These are phyloP conservation scores for Alloplasta piceator DNA, from an alignment of 2,888 invertebrate species.

Conservation along the genomic window DNA sequence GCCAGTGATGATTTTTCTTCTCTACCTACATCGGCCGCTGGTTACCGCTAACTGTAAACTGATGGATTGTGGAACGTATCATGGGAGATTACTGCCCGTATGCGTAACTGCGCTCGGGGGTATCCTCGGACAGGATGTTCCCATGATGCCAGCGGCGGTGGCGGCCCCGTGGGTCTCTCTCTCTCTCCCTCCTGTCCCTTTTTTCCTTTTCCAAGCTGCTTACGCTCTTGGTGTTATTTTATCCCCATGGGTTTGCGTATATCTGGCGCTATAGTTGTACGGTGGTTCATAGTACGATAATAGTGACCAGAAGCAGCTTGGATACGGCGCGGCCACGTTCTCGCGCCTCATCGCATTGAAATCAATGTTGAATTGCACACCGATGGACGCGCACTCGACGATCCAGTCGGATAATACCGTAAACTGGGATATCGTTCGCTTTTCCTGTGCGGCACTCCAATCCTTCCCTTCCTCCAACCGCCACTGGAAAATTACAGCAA, in stretches of 20 bases:
- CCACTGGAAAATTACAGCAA: too few species aligned
- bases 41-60: constrained; percentile 76
- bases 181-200: constrained; percentile 69
- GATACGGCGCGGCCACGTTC: constrained; percentile 19
- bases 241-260: neutral
- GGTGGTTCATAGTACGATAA: neutral
- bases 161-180: constrained; percentile 31
- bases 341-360: constrained; percentile 65
- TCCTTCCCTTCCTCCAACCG: too few species aligned
- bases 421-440: constrained; percentile 69
- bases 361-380: constrained; percentile 74
- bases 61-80: constrained; percentile 76
- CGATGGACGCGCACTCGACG: constrained; percentile 48
- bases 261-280: constrained; percentile 1
- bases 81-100: constrained; percentile 74
- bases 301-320: constrained; percentile 17
- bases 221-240: neutral
- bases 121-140: constrained; percentile 78
- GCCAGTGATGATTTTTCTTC: constrained; percentile 49
- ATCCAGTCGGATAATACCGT: constrained; percentile 66
- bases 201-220: constrained; percentile 43
- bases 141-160: constrained; percentile 73
- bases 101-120: constrained; percentile 72
- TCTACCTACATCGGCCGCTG: constrained; percentile 48
- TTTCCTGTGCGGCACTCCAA: constrained; percentile 14